Evolutionary conservation across 1,140 invertebrate species (phyloP).

Genomic region (silkworm (Bombyx mori)): ASM3026992v2 NC_085119.1:11789001-11789500

Average conservation of each 20-base stretch:
- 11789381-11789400: no score
- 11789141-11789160: conserved; percentile 65
- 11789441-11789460: no score
- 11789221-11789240: conserved; percentile 63
- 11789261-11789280: conserved; percentile 44
- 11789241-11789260: conserved; percentile 37
- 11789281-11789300: conserved; percentile 68
- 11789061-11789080: conserved; percentile 64
- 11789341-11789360: conserved; percentile 13
- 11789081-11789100: conserved; percentile 69
- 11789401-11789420: no score
- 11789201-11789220: conserved; percentile 55
- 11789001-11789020: conserved; percentile 34
- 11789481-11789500: no score
- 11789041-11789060: conserved; percentile 64
- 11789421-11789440: no score
- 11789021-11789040: conserved; percentile 65
- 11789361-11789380: no score
- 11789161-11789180: conserved; percentile 66
- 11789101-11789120: conserved; percentile 70
- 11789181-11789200: conserved; percentile 60
- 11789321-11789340: conserved; percentile 36
- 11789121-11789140: conserved; percentile 62
- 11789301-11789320: conserved; percentile 39
- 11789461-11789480: no score